Conservation (phyloP, 2,113 vertebrate species). For the Leiothrix lutea region DNA sequence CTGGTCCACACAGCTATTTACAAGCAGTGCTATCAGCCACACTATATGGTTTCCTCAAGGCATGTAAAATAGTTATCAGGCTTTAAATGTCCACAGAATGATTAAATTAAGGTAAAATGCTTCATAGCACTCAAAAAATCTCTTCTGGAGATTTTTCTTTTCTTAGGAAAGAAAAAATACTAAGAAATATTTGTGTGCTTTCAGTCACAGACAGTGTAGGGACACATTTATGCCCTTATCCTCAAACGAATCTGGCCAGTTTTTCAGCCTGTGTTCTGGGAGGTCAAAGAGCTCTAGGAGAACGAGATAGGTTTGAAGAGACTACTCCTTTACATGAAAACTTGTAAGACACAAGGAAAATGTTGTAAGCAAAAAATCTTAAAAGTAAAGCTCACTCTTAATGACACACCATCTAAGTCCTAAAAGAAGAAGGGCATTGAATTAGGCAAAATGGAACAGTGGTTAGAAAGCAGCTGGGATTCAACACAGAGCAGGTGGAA, state of each 20-base stretch:
- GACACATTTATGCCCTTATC: background rate
- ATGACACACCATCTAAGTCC: background rate
- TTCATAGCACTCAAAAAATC: background rate
- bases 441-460: background rate
- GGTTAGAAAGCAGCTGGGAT: background rate
- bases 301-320: background rate
- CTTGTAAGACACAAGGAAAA: background rate
- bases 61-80: background rate
- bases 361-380: background rate
- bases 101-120: background rate
- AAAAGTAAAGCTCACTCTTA: background rate
- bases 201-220: background rate
- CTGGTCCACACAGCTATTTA: background rate
- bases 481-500: slow-evolving; percentile 16
- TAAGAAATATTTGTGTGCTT: background rate
- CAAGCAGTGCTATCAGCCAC: background rate
- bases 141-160: background rate
- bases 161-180: background rate
- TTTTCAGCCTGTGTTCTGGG: background rate
- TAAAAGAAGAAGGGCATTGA: background rate
- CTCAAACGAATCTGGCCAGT: background rate
- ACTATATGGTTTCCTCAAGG: background rate
- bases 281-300: background rate
- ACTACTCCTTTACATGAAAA: background rate
- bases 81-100: background rate